Base-by-base conservation (phyloP, 2,888 invertebrate genomes). In the Thera britannica region DNA sequence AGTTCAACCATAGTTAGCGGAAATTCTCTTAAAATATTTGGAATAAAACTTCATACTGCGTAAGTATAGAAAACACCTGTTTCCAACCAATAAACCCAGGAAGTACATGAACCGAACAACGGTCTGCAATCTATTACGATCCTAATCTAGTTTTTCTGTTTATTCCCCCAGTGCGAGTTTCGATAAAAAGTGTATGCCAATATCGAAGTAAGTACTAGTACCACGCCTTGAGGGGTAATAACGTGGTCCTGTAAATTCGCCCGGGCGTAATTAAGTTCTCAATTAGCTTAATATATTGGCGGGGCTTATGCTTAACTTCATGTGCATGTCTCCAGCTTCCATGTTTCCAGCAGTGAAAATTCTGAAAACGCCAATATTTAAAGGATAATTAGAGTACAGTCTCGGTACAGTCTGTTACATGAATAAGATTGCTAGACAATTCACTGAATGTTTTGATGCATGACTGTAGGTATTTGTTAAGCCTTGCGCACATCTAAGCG, bases 211-310 rank as follows among this genome's bases (percentile, higher is more conserved):
- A 54, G 58, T 72, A 67, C 60, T 52, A 46, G 44, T 46, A 7
- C 44, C n/a, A 55, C 7, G 87, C 87, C 87, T 87, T 81, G 74
- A 88, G 86, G 87, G 82, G 83, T 83, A 86, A 85, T 90, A 87
- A 84, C 81, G 86, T 84, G 85, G 86, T 86, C 80, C 83, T 86
- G 81, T 82, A 84, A 79, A 88, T 86, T 84, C 81, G 81, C 83
- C 85, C 80, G 79, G 83, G 83, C 79, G 85, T 89, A 92, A 90
- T 92, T 92, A 23, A 91, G 87, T 90, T 89, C 83, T 79, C 88
- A 85, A 90, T 91, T 90, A 89, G 83, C 79, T 74, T 87, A 89
- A 90, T 90, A 89, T 89, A 89, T 88, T 83, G 85, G 85, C 80
- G 54, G 66, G 23, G 57, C 55, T 58, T 70, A 23, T 60, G 48